Evolutionary conservation across 2,113 vertebrate genomes (phyloP).

Genomic region (Theristicus caerulescens): DNA sequence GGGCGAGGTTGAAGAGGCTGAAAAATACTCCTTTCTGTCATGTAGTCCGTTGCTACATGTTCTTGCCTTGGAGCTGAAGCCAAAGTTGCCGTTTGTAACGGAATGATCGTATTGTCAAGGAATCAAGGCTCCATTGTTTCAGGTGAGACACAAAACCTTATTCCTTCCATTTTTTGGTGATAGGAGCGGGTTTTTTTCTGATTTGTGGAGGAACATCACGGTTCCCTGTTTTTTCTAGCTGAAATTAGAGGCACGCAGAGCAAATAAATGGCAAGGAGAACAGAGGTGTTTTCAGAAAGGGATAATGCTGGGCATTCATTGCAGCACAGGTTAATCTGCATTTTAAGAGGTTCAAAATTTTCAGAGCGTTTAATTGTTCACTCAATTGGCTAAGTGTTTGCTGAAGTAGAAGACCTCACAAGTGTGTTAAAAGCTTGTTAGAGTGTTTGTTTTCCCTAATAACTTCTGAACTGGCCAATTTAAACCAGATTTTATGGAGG

Average conservation of each 20-base stretch:
- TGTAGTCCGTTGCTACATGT: background rate
- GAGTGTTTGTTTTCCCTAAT: background rate
- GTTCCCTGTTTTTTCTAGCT: slow-evolving; percentile 4
- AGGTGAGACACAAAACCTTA: slow-evolving; percentile 2
- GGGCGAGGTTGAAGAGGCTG: slow-evolving; percentile 18
- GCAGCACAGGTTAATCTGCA: slow-evolving; percentile 40
- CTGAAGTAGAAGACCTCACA: slow-evolving; percentile 57
- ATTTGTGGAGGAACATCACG: slow-evolving; percentile 7
- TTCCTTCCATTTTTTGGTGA: background rate
- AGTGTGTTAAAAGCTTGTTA: background rate
- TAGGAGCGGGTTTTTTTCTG: background rate
- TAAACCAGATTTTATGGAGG: background rate
- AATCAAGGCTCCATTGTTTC: background rate
- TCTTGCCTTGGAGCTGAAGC: background rate
- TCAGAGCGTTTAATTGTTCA: slow-evolving; percentile 54
- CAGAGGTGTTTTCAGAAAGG: slow-evolving; percentile 23
- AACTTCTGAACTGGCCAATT: background rate
- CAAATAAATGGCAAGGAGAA: slow-evolving; percentile 31
- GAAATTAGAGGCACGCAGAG: slow-evolving; percentile 11
- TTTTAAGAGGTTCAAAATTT: slow-evolving; percentile 60
- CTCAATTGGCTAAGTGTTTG: slow-evolving; percentile 61
- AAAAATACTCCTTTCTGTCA: background rate
- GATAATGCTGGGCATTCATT: slow-evolving; percentile 1
- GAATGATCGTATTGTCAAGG: background rate
- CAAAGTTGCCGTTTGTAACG: background rate